Evolutionary conservation across 1,140 invertebrate genomes (phyloP), one percentile per base, ranked within the genome.

Genomic region (Lepeophtheirus salmonis): DNA sequence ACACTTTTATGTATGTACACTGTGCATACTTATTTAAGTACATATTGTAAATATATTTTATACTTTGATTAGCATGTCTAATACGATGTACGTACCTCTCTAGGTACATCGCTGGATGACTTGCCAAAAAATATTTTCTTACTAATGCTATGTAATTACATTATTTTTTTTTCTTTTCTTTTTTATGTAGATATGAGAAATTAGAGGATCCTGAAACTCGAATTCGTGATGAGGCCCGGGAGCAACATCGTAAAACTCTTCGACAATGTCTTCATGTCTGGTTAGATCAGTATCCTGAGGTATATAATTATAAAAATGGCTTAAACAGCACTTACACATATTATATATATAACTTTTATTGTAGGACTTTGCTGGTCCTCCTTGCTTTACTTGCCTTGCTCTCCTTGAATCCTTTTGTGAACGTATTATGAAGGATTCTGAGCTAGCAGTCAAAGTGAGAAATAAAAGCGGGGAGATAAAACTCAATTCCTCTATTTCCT

Each of bases 211-310:
- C 30, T 41, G 30, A 41, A 6, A 41, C 30, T n/a, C 50, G 13
- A 14, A 57, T 57, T 17, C 55, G 55, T 16, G 49, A 61, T 6
- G 59, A 52, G 18, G 20, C 20, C 1, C 22, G 48, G 22, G 23
- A 48, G 24, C 63, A 41, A 30, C 60, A 64, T 66, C 66, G n/a
- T 62, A 89, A 86, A 73, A 90, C 89, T 58, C 77, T 96, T 30
- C 68, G 73, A 54, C 72, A 75, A 54, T 74, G 89, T 61, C 75
- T 97, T 60, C 86, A 92, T 68, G 89, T 97, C 4, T 98, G 94
- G 94, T 72, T 97, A 65, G 92, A 97, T 70, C 85, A 85, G 50
- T 97, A 94, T 70, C 84, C 89, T 48, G 90, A 96, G 30, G 30
- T 41, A n/a, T 10, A n/a, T n/a, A n/a, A n/a, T n/a, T n/a, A n/a